phyloP scores from a whole-genome alignment of 2,797 vertebrate species.

The Cetoscarus ocellatus region DNA sequence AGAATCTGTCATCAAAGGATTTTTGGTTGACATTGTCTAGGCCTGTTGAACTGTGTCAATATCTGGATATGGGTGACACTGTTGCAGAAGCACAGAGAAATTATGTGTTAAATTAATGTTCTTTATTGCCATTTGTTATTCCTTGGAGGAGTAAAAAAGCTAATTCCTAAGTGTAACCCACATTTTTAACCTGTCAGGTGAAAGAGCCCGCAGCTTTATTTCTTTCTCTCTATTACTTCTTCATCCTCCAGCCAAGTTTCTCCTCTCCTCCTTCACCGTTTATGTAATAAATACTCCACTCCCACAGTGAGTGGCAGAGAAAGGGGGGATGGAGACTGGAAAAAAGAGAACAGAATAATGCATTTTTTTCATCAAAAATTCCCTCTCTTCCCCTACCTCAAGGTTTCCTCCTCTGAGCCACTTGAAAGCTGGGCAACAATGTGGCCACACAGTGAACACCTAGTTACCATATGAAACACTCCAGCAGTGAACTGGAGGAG shows the following conservation, averaged over 20 bases:
- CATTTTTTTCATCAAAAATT: conserved; percentile 89
- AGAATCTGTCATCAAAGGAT: no score
- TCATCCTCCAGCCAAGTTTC: conserved; percentile 53
- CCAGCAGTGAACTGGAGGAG: conserved; percentile 79
- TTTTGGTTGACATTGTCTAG: no score
- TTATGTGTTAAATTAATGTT: no score
- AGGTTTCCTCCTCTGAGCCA: conserved; percentile 86
- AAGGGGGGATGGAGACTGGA: conserved; percentile 56
- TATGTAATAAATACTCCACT: conserved; percentile 87
- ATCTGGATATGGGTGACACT: conserved; percentile 9
- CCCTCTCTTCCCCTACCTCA: conserved; percentile 86
- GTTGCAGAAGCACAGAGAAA: neutral
- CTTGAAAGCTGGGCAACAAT: conserved; percentile 88
- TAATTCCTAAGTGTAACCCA: conserved; percentile 34
- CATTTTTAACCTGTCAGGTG: conserved; percentile 56
- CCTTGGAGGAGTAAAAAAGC: neutral
- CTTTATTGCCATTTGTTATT: neutral
- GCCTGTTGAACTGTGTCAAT: conserved; percentile 1
- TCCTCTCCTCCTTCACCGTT: conserved; percentile 68
- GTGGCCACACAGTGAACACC: conserved; percentile 87
- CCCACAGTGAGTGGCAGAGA: conserved; percentile 74
- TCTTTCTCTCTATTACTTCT: conserved; percentile 55
- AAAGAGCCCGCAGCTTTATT: conserved; percentile 46
- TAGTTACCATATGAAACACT: conserved; percentile 91
- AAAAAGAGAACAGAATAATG: conserved; percentile 81